Base-by-base conservation (phyloP, 2,797 vertebrate genomes). In the Pangasius krempfi region DNA sequence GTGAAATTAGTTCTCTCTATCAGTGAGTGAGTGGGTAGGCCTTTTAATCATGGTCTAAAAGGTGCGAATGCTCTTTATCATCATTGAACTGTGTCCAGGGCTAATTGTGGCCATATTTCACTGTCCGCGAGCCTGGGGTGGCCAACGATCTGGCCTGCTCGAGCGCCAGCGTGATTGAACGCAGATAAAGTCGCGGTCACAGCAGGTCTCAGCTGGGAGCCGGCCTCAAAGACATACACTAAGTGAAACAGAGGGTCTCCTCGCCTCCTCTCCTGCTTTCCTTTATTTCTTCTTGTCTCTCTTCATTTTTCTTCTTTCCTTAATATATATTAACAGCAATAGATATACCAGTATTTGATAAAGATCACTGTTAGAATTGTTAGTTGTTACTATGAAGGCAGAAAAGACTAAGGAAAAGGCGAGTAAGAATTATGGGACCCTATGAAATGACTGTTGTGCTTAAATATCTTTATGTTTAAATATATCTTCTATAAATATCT, bases 21-120 rank as follows among this genome's bases (percentile, higher is more conserved):
- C 97, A 97, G 96, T 91, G 94, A 93, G 96, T 96, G 96, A 96
- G 95, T 94, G 95, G 96, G 95, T 96, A 96, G 96, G 96, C 95
- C 96, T 97, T 98, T 98, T 98, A 98, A 98, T 99, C 98, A 98
- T 96, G 96, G 97, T 96, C 97, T 98, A 98, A 98, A 96, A 98
- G 97, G 96, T 96, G 96, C 95, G 93, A 96, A 96, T 94, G 95
- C 96, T 97, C 97, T 97, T 97, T 97, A 98, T 98, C 97, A 98
- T 98, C 97, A 98, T 97, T 98, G 97, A 98, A 97, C 98, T 97
- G 97, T 98, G 97, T 98, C 97, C 95, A 92, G 95, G 96, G 97
- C 97, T 98, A 98, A 98, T 98, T 98, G 97, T 97, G 95, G 96
- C 97, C 96, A 98, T 98, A 98, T 97, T 97, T 98, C 97, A 98